Base-by-base conservation (phyloP, 1,140 invertebrate species). In the Trialeurodes vaporariorum region DNA sequence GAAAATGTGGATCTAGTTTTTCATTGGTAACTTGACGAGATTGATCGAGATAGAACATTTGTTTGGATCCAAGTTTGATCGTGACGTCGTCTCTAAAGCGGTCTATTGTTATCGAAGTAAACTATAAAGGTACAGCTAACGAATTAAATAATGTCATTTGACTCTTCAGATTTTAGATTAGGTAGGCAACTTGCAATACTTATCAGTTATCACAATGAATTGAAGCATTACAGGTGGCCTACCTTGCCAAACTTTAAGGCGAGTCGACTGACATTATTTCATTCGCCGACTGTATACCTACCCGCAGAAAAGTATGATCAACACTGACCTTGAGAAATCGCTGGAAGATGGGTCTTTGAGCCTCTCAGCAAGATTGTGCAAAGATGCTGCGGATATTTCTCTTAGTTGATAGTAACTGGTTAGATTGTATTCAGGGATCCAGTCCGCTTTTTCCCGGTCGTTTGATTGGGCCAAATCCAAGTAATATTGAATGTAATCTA, bases 401-500 rank as follows among this genome's bases (percentile, higher is more conserved):
- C 83, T 81, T 27, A 93, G 80, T n/a, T 83, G 82, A 75, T 92
- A 93, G 76, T 90, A 87, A 12, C 84, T 83, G 49, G 83, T 84
- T 62, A 93, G 81, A 74, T 90, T 89, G 79, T 95, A 95, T 75
- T 92, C 90, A 2, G 86, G 77, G 59, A 81, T 77, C 92, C 92
- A 94, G 63, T 86, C 83, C 1, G 87, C 86, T 68, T 82, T 80
- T 59, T 83, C 82, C 58, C 81, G 80, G 23, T 78, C 77, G 77
- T 93, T 93, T 26, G 89, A 89, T 65, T 84, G 79, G 2, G 83
- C 83, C 71, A 96, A 79, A 78, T 96, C 90, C 75, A 95, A 80
- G 79, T 90, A 94, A 76, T 89, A 94, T 79, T 95, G 93, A 2
- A 85, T 86, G 78, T 93, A 94, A 81, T 94, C 91, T 73, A 92